Evolutionary conservation across 1,140 invertebrate species (phyloP), one percentile per base, ranked within the genome.

Genomic region (Radopholus similis): DNA sequence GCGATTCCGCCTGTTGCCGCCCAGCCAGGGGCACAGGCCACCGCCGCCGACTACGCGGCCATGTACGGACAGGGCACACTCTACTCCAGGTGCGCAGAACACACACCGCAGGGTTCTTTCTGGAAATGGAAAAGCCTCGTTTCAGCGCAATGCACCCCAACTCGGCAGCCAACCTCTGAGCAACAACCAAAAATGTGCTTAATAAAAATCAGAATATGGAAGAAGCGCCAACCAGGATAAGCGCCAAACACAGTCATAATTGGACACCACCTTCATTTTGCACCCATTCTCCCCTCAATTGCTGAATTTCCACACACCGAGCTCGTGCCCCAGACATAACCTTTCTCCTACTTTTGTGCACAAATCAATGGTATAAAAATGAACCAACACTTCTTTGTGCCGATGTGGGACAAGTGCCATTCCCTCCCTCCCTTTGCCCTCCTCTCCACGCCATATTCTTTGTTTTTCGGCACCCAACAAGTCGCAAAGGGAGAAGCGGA

Each of bases 141-240:
- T 62, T 56, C 35, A 70, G 68, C 40, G 26, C 49, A 55, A 72
- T 47, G 18, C 70, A 58, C 59, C 64, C 70, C 35, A 70, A 70
- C 32, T 73, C 68, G 53, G 68, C 68, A 28, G 64, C 70, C n/a
- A 70, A 70, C 28, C 42, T 70, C 5, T 70, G 32, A 70, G 44
- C 26, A 47, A 47, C 18, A 47, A 4, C 5, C 5, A 47, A 47
- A 47, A 47, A 6, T 47, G 18, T 47, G 44, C 6, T 47, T 47
- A 21, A 23, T 47, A 47, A 47, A 4, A 47, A 47, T 47, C 5
- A 47, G 6, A 47, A 23, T 23, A 47, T 47, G n/a, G n/a, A n/a
- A n/a, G n/a, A n/a, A n/a, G n/a, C n/a, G n/a, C n/a, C n/a, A n/a
- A n/a, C n/a, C n/a, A n/a, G n/a, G n/a, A n/a, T n/a, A n/a, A n/a